Evolutionary conservation across 2,113 vertebrate species (phyloP).

Genomic region (Typhlomys cinereus): DNA sequence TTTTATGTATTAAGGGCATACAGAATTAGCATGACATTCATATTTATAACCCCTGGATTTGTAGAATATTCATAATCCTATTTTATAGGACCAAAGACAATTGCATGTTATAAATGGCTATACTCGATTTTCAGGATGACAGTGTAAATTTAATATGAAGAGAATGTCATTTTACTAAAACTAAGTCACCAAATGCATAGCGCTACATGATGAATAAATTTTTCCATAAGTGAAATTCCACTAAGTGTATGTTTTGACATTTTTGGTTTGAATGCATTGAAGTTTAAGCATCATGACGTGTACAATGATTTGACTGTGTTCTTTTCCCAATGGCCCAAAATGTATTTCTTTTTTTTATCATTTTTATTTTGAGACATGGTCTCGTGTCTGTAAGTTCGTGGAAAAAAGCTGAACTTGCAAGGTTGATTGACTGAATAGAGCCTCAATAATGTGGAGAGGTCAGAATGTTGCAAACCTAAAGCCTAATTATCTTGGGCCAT

Average conservation of each 20-base stretch:
- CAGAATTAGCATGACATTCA: neutral
- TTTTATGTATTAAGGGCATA: neutral
- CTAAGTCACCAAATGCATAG: neutral
- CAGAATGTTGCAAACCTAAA: too few species aligned
- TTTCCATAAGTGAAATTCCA: neutral
- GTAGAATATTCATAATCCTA: neutral
- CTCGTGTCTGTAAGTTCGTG: too few species aligned
- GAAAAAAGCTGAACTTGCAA: too few species aligned
- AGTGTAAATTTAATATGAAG: neutral
- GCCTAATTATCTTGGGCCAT: too few species aligned
- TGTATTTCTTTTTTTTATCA: neutral
- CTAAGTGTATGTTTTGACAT: neutral
- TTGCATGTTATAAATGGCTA: conserved; percentile 5
- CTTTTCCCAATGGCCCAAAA: neutral
- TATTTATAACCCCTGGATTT: neutral
- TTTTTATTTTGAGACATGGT: too few species aligned
- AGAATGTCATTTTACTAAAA: neutral
- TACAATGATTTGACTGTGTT: neutral
- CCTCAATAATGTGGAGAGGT: too few species aligned
- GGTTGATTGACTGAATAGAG: too few species aligned
- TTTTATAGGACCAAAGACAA: neutral
- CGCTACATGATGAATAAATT: neutral
- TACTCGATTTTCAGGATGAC: neutral
- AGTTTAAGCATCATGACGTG: neutral
- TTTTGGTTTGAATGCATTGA: neutral